phyloP scores from a whole-genome alignment of 1,140 invertebrate species.

The Lordiphosa mommai region DNA sequence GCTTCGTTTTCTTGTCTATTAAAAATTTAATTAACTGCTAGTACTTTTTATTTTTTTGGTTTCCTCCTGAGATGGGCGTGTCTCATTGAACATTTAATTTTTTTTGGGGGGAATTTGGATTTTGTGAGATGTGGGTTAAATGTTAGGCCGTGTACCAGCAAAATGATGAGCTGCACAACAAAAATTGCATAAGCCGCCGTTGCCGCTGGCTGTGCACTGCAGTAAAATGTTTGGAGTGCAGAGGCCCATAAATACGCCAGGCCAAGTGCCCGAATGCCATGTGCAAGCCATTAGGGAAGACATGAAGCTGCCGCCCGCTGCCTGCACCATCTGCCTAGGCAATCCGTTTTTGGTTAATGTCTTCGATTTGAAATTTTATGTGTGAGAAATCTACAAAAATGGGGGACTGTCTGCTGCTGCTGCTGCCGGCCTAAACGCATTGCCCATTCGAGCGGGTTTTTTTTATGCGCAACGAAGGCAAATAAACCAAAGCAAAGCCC shows the following conservation, averaged over 20 bases:
- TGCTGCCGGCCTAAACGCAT: slow-evolving; percentile 31
- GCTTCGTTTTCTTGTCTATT: neutral
- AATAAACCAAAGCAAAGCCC: slow-evolving; percentile 47
- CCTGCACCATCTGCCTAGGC: slow-evolving; percentile 19
- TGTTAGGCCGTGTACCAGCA: slow-evolving; percentile 32
- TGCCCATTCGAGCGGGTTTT: slow-evolving; percentile 43
- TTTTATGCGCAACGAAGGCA: slow-evolving; percentile 46
- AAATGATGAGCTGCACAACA: slow-evolving; percentile 31
- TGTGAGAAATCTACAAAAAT: slow-evolving; percentile 57
- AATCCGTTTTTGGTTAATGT: slow-evolving; percentile 63
- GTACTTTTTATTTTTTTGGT: slow-evolving; percentile 13
- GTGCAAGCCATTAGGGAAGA: slow-evolving; percentile 63
- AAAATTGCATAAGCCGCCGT: slow-evolving; percentile 48
- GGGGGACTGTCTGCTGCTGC: slow-evolving; percentile 32
- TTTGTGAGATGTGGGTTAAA: slow-evolving; percentile 48
- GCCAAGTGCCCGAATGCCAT: slow-evolving; percentile 43
- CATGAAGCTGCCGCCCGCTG: slow-evolving; percentile 31
- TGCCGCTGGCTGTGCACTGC: slow-evolving; percentile 13
- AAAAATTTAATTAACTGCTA: slow-evolving; percentile 63
- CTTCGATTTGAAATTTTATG: slow-evolving; percentile 64
- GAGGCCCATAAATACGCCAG: slow-evolving; percentile 55
- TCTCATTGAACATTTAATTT: slow-evolving; percentile 25
- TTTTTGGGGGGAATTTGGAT: neutral
- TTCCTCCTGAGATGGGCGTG: slow-evolving; percentile 24
- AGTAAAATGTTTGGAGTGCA: slow-evolving; percentile 47